These are phyloP conservation scores for Girardinus metallicus DNA, from an alignment of 2,797 vertebrate species.

Conservation along the genomic window DNA sequence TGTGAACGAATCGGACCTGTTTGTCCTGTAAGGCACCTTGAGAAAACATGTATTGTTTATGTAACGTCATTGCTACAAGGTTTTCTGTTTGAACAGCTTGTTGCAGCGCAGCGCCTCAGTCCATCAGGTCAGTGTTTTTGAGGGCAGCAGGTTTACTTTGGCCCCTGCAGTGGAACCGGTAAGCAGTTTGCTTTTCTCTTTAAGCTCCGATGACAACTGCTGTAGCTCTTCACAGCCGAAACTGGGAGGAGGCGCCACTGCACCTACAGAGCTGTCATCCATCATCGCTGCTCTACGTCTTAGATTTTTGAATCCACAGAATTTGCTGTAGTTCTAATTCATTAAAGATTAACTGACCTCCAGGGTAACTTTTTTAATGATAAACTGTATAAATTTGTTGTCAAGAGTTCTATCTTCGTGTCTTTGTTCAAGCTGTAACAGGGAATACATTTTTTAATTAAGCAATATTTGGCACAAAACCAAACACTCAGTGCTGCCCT, in stretches of 20 bases:
- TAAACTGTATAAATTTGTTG: no score
- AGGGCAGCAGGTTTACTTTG: not conserved
- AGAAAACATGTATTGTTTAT: not conserved
- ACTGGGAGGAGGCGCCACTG: not conserved
- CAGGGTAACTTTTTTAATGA: no score
- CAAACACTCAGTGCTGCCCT: no score
- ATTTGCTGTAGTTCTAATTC: not conserved
- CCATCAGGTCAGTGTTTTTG: no score
- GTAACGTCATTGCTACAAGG: not conserved
- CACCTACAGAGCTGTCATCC: not conserved
- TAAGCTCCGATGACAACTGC: not conserved
- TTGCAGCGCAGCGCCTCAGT: not conserved
- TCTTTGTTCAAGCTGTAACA: no score
- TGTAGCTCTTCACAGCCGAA: not conserved
- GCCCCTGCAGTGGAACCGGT: not conserved
- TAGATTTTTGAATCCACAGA: not conserved
- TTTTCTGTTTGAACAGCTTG: not conserved
- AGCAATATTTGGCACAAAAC: no score
- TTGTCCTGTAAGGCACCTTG: not conserved
- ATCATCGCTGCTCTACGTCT: not conserved
- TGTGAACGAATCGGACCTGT: not conserved
- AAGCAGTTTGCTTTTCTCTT: not conserved
- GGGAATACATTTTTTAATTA: no score
- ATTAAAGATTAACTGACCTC: not conserved
- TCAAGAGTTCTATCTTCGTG: no score